A percentile compares a stretch with the other conserved stretches of the same genome.
These are phyloP conservation scores for Papilio dardanus DNA, from an alignment of 1,140 invertebrate genomes.

Conservation along the genomic window DNA sequence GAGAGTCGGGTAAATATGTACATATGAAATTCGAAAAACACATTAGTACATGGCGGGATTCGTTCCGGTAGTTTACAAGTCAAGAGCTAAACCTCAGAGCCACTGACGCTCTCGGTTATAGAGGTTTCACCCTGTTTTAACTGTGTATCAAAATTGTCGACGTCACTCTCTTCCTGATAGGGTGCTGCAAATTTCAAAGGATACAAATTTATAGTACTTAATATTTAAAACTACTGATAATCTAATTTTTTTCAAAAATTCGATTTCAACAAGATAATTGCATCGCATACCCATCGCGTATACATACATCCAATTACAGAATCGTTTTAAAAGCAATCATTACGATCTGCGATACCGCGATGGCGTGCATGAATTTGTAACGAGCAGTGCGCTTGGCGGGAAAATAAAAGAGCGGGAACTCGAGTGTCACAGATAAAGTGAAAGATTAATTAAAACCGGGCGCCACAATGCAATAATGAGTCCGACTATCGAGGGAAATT, in stretches of 20 bases:
- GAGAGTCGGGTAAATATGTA: too few species aligned
- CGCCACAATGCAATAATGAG: constrained; percentile 26
- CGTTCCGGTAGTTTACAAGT: too few species aligned
- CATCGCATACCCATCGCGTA: constrained; percentile 15
- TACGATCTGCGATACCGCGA: background rate
- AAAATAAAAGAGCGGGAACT: constrained; percentile 33
- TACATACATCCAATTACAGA: constrained; percentile 11
- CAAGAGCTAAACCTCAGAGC: too few species aligned
- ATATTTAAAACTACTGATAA: too few species aligned
- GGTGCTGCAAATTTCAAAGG: too few species aligned
- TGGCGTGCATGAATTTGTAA: constrained; percentile 32
- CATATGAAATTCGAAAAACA: too few species aligned
- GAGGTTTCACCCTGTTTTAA: too few species aligned
- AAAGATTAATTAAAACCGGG: constrained; percentile 32
- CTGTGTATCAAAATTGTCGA: too few species aligned
- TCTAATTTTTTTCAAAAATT: background rate
- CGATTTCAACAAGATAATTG: background rate
- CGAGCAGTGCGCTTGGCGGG: constrained; percentile 20
- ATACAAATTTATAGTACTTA: too few species aligned
- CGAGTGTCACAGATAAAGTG: constrained; percentile 30
- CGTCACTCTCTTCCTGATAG: too few species aligned
- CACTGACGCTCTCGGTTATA: too few species aligned
- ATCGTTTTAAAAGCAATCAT: constrained; percentile 40
- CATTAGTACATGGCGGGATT: too few species aligned
- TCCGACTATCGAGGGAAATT: constrained; percentile 6